phyloP scores from a whole-genome alignment of 53 echinoderm and acorn worm genomes.

The Holothuria leucospilota region DNA sequence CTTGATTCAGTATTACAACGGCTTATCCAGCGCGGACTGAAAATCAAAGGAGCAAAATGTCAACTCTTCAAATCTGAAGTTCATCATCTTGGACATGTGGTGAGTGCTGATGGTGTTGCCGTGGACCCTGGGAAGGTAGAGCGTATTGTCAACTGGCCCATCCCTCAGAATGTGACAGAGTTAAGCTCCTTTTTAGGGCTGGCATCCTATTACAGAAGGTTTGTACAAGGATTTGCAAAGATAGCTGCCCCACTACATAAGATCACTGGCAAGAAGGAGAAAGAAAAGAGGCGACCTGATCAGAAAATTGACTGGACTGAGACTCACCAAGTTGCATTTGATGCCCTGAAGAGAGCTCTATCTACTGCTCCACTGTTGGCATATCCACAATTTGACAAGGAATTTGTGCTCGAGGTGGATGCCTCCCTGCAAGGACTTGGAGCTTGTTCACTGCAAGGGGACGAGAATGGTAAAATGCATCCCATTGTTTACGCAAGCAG shows the following conservation, averaged over 20 bases:
- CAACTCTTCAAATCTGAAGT: constrained; percentile 30
- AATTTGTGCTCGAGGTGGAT: constrained; percentile 47
- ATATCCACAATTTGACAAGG: constrained; percentile 48
- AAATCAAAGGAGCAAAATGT: constrained; percentile 59
- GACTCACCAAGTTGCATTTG: constrained; percentile 18
- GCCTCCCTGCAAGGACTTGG: constrained; percentile 45
- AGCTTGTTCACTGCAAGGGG: constrained; percentile 40
- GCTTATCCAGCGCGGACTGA: constrained; percentile 40
- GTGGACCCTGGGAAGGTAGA: constrained; percentile 55
- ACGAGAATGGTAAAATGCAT: constrained; percentile 39
- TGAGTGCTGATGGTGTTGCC: constrained; percentile 38
- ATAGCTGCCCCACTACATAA: constrained; percentile 56
- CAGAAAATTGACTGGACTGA: constrained; percentile 16
- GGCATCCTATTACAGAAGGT: constrained; percentile 69
- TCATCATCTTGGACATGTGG: constrained; percentile 57
- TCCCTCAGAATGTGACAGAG: constrained; percentile 19
- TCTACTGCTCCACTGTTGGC: constrained; percentile 49
- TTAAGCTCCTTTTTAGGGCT: constrained; percentile 59
- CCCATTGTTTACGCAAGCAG: constrained; percentile 52
- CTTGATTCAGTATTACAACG: constrained; percentile 50
- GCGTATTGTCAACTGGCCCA: constrained; percentile 49
- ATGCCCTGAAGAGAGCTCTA: constrained; percentile 34
- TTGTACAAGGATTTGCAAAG: constrained; percentile 50
- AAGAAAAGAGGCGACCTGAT: background rate
- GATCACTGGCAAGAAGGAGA: constrained; percentile 33